These are phyloP conservation scores for Chionis minor DNA, from an alignment of 2,113 vertebrate species.

Conservation along the genomic window DNA sequence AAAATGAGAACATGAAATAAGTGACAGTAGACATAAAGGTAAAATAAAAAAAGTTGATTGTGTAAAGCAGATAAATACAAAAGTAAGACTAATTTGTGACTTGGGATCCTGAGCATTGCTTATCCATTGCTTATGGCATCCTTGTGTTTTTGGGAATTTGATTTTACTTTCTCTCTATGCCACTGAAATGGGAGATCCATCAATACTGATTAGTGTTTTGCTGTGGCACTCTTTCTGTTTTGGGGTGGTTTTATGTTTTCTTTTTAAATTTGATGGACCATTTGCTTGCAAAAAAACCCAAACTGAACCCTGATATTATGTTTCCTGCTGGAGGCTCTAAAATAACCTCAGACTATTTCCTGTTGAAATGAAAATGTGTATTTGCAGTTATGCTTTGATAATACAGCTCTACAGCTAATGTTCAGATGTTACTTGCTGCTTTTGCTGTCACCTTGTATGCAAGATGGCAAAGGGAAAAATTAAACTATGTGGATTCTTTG, in stretches of 20 bases:
- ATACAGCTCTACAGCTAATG: background rate
- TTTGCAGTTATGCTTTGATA: slow-evolving; percentile 15
- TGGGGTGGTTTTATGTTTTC: background rate
- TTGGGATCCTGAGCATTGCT: background rate
- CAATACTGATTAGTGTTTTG: slow-evolving; percentile 15
- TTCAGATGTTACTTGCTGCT: background rate
- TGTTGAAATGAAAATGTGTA: background rate
- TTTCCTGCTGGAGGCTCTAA: background rate
- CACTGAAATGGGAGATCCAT: slow-evolving; percentile 32
- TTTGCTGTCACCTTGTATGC: background rate
- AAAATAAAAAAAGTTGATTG: slow-evolving; percentile 4
- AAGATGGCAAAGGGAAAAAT: background rate
- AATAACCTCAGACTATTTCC: background rate
- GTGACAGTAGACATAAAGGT: slow-evolving; percentile 13
- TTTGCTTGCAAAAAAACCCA: background rate
- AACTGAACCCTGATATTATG: background rate
- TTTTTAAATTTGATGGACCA: background rate
- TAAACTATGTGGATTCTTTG: background rate
- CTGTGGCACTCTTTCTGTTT: background rate
- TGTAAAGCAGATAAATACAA: slow-evolving; percentile 45
- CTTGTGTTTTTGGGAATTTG: slow-evolving; percentile 34
- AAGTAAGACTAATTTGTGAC: slow-evolving; percentile 24
- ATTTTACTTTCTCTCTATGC: slow-evolving; percentile 25
- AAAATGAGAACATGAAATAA: slow-evolving; percentile 41
- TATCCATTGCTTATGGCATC: background rate